A percentile compares a stretch with the other conserved stretches of the same genome.
Conservation (phyloP, 2,888 invertebrate genomes). For the Himalopsyche tibetana region DNA sequence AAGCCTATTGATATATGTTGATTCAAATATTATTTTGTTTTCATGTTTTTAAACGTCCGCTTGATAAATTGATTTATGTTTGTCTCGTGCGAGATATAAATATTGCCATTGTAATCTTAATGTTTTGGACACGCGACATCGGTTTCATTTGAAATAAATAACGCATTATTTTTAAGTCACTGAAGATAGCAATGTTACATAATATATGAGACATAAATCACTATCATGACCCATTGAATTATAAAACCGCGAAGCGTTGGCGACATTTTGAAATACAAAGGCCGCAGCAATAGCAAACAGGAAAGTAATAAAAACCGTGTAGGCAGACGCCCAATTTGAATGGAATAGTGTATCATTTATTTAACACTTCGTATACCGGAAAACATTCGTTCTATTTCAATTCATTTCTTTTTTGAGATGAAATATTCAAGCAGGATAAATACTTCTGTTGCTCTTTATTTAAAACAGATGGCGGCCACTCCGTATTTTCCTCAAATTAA, state of each 20-base stretch:
- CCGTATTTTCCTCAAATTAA: too few relatives aligned
- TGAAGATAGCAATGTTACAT: conserved; percentile 39
- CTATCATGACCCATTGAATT: conserved; percentile 44
- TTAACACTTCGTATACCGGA: conserved; percentile 44
- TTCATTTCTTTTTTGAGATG: too few relatives aligned
- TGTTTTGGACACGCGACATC: conserved; percentile 41
- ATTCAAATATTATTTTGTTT: conserved; percentile 17
- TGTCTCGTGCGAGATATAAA: background rate
- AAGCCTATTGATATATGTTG: background rate
- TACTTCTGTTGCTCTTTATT: too few relatives aligned
- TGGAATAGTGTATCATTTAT: conserved; percentile 27
- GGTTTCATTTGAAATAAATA: background rate
- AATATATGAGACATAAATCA: conserved; percentile 52
- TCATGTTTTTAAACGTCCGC: background rate
- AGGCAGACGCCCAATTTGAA: conserved; percentile 45
- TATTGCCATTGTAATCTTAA: conserved; percentile 46
- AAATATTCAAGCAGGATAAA: too few relatives aligned
- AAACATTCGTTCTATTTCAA: too few relatives aligned
- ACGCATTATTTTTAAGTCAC: conserved; percentile 22
- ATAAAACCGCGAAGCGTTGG: conserved; percentile 48
- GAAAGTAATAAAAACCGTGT: conserved; percentile 50
- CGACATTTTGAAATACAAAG: conserved; percentile 28
- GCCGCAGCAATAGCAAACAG: conserved; percentile 47
- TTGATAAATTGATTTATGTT: background rate
- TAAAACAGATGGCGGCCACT: too few relatives aligned